These are phyloP conservation scores for Eupristina koningsbergeri DNA, from an alignment of 1,140 invertebrate species.

Conservation along the genomic window DNA sequence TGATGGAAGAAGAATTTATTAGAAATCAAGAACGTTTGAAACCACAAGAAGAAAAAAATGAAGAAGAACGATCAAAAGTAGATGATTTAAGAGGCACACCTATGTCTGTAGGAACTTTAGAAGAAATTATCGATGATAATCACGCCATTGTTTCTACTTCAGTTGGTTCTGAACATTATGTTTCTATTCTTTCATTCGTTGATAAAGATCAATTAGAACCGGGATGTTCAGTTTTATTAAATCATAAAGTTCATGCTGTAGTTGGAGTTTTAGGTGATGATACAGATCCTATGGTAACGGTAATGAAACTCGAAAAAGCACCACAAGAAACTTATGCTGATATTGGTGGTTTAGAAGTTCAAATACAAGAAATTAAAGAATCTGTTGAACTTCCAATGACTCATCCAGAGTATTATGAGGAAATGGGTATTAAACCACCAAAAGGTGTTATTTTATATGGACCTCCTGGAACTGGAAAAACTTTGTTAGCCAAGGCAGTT, in stretches of 20 bases:
- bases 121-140: slow-evolving; percentile 99
- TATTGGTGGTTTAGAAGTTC: slow-evolving; percentile 98
- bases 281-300: slow-evolving; percentile 99
- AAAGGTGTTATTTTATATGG: slow-evolving; percentile 99
- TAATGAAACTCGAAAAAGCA: slow-evolving; percentile 99
- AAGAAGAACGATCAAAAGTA: slow-evolving; percentile 97
- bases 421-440: slow-evolving; percentile 99
- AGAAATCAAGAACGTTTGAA: slow-evolving; percentile 98
- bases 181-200: slow-evolving; percentile 99
- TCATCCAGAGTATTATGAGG: slow-evolving; percentile 99
- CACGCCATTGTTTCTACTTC: slow-evolving; percentile 99
- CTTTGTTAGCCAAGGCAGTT: slow-evolving; percentile 97
- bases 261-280: slow-evolving; percentile 99
- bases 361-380: slow-evolving; percentile 99
- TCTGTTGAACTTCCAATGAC: slow-evolving; percentile 98
- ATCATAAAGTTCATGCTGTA: slow-evolving; percentile 99
- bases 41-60: slow-evolving; percentile 98
- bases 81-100: slow-evolving; percentile 99
- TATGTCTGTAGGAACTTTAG: slow-evolving; percentile 99
- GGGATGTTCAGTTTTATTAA: slow-evolving; percentile 97
- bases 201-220: slow-evolving; percentile 99
- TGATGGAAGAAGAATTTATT: slow-evolving; percentile 99
- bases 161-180: slow-evolving; percentile 99
- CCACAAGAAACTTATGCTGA: slow-evolving; percentile 99
- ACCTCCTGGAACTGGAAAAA: slow-evolving; percentile 98